Evolutionary conservation across 1,140 invertebrate genomes (phyloP).

Genomic region (Amyelois transitella): DNA sequence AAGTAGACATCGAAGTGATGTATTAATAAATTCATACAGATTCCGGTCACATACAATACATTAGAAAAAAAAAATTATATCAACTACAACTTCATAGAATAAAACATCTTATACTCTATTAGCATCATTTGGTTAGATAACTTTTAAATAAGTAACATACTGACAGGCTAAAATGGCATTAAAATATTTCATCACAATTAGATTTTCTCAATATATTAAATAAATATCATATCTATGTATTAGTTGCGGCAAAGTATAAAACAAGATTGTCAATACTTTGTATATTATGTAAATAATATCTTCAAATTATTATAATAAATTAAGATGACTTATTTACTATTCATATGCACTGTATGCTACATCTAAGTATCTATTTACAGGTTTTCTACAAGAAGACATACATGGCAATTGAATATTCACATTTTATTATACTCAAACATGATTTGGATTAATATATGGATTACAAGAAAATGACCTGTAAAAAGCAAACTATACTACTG

Average conservation of each 20-base stretch:
- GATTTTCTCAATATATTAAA: constrained; percentile 44
- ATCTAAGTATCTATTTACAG: constrained; percentile 31
- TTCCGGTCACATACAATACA: constrained; percentile 62
- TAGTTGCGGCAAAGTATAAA: constrained; percentile 12
- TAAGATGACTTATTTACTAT: constrained; percentile 15
- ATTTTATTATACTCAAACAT: constrained; percentile 18
- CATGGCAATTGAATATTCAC: constrained; percentile 24
- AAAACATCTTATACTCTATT: constrained; percentile 66
- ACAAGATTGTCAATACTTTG: constrained; percentile 1
- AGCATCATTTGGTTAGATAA: constrained; percentile 73
- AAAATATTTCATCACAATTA: constrained; percentile 67
- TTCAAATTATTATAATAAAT: constrained; percentile 26
- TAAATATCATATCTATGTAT: constrained; percentile 29
- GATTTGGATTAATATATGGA: background rate
- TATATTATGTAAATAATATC: constrained; percentile 16
- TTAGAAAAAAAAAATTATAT: constrained; percentile 57
- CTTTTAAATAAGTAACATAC: constrained; percentile 59
- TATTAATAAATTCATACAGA: constrained; percentile 68
- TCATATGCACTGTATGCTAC: constrained; percentile 19
- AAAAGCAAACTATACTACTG: too few relatives aligned
- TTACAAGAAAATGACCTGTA: too few relatives aligned
- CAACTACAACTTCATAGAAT: constrained; percentile 66
- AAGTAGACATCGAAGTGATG: constrained; percentile 61
- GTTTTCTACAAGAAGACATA: constrained; percentile 19
- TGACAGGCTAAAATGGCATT: constrained; percentile 68